Conservation (phyloP, 2,113 vertebrate species). For the Cynopterus brachyotis region DNA sequence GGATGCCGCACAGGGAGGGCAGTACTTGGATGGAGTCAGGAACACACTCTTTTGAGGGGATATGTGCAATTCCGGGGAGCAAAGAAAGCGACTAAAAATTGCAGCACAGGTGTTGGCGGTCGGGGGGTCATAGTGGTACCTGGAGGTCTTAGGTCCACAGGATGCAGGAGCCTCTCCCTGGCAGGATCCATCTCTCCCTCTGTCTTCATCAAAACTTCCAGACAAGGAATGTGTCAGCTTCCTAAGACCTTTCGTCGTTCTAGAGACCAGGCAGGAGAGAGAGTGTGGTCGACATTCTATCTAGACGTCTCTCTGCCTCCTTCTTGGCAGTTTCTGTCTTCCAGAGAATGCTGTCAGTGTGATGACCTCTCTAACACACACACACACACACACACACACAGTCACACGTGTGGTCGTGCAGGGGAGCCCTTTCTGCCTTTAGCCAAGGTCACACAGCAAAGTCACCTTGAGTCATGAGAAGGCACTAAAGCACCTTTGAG, state of each 20-base stretch:
- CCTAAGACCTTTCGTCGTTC: neutral
- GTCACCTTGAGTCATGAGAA: neutral
- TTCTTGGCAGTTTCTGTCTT: neutral
- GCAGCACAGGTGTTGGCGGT: neutral
- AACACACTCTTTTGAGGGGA: accelerated
- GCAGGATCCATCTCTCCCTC: neutral
- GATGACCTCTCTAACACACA: neutral
- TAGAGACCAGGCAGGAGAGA: neutral
- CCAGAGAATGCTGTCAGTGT: neutral
- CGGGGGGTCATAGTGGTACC: neutral
- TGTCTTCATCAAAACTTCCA: neutral
- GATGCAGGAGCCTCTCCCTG: neutral
- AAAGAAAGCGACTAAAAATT: no score
- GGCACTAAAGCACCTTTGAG: neutral
- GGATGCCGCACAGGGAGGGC: neutral
- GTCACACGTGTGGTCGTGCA: accelerated
- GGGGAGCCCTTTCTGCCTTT: neutral
- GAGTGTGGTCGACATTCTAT: neutral
- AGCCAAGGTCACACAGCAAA: constrained; percentile 34
- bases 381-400: neutral
- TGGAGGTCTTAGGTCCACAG: neutral
- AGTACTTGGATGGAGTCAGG: neutral
- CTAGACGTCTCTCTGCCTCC: neutral
- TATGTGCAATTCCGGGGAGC: neutral
- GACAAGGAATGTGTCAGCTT: accelerated